Evolutionary conservation across 92 coral and sea anemone species (phyloP), one percentile per base, ranked within the genome.

Genomic region (Montipora capitata): DNA sequence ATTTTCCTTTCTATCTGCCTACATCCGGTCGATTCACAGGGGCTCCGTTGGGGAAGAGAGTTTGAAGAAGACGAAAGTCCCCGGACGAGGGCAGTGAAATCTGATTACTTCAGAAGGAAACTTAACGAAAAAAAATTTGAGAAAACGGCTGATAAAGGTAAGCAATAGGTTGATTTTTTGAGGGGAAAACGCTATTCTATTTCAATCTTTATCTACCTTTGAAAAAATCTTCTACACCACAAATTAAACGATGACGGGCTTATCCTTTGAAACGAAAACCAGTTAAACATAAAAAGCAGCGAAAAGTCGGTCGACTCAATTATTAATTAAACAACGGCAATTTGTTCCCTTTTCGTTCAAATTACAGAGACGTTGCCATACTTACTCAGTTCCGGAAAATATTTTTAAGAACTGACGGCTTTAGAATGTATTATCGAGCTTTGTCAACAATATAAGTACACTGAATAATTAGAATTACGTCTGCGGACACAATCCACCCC

Each of bases 21-120:
- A 15, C 92, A 87, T 44, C 77, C 92, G 10, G 82, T 92, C 49
- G 68, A 74, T 49, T 89, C 94, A 42, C 94, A 91, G 75, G 91
- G 92, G 4, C 82, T 91, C 18, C 81, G 94, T 49, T 91, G 94
- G 94, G 94, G 94, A 27, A 80, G 94, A 6, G 92, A 87, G 48
- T 87, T 82, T 89, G 78, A 67, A 58, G 89, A 91, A 3, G 84
- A 27, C 35, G 35, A 91, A 49, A 17, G 68, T 43, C 75, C 81
- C 13, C 62, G 74, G 61, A 76, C 68, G 68, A 44, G 58, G 40
- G 49, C 71, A 8, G 72, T 83, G 10, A 87, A 87, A 71, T 75
- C 76, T 59, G 87, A 72, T 62, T 72, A 41, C 52, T 39, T 72
- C 15, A 83, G 62, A 62, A 20, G 58, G 7, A 83, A 59, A 20